Evolutionary conservation across 2,797 vertebrate species (phyloP).

Genomic region (Pelochelys cantorii): DNA sequence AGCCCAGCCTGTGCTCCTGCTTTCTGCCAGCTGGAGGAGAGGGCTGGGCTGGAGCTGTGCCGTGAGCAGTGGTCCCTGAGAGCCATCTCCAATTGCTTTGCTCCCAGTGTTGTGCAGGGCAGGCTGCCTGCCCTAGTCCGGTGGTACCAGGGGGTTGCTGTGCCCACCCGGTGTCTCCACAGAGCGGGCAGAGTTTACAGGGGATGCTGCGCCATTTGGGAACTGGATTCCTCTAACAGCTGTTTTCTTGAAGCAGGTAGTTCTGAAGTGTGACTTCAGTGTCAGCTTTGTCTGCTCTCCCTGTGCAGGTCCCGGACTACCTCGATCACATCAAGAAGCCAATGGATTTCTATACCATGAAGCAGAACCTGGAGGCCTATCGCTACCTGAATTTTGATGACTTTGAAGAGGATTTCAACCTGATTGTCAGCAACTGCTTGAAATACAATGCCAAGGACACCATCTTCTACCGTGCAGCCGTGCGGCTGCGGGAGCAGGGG

Average conservation of each 20-base stretch:
- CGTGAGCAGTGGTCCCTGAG: background rate
- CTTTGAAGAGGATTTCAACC: slow-evolving; percentile 96
- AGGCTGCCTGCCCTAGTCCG: slow-evolving; percentile 38
- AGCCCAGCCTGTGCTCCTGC: background rate
- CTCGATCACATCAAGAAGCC: slow-evolving; percentile 98
- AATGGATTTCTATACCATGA: slow-evolving; percentile 99
- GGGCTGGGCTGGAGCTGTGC: background rate
- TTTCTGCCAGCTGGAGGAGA: background rate
- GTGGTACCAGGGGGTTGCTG: slow-evolving; percentile 7
- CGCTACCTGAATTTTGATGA: slow-evolving; percentile 96
- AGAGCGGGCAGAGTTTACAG: slow-evolving; percentile 39
- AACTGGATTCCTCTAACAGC: slow-evolving; percentile 61
- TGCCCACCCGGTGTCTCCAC: slow-evolving; percentile 22
- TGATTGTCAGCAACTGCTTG: slow-evolving; percentile 98
- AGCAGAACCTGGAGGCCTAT: slow-evolving; percentile 94
- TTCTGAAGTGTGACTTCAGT: background rate
- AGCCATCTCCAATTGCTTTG: background rate
- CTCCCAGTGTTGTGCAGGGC: background rate
- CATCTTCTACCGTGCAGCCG: slow-evolving; percentile 95
- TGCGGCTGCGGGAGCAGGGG: slow-evolving; percentile 94
- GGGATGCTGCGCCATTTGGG: slow-evolving; percentile 57
- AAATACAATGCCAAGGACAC: slow-evolving; percentile 99
- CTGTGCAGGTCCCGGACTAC: slow-evolving; percentile 94
- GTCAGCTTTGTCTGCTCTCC: slow-evolving; percentile 63
- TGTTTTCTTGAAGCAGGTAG: slow-evolving; percentile 72